Base-by-base conservation (phyloP, 2,113 vertebrate genomes). In the Epinephelus lanceolatus region DNA sequence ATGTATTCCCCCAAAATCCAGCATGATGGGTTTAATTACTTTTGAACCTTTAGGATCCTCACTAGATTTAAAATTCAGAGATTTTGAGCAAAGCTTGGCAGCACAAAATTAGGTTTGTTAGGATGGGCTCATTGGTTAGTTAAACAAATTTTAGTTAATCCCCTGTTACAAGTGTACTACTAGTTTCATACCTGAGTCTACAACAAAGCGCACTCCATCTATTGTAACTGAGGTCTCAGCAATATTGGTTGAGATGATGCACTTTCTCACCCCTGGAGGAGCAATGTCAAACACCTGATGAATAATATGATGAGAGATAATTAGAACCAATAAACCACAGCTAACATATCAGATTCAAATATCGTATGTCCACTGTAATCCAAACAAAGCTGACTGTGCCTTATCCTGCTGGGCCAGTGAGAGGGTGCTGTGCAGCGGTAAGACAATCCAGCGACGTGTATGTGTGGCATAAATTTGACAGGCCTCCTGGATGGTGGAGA, bases 221-320 rank as follows among this genome's bases (percentile, higher is more conserved):
- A 99, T 99, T 7, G 98, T 99, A 55, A 99, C 97, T 0, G 97
- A 99, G 0, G 97, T 99, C 90, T 99, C 98, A 0, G 98, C 97
- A 0, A 99, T 97, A 92, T 99, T 99, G 76, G 98, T 99, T 30
- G 97, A 95, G 59, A 99, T 96, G 81, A 99, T 98, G 91, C 98
- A 99, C 53, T 99, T 99, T 11, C 97, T 96, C 63, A 99, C 96
- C 0, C 97, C 97, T 0, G 96, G 91, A 5, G 97, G 97, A 0
- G 97, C 59, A 21, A 98, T 88, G 0, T 98, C 97, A 11, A 99
- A 99, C 5, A 99, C 97, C 98, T 99, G 75, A 37, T 59, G 15
- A 47, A 82, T 0, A 65, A 57, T 12, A 88, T 0, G 0, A 49
- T 6, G 12, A 21, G 23, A 75, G 3, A 70, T 8, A 69, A 47